Base-by-base conservation (phyloP, 2,888 invertebrate species). In the Fissipunctia ypsillon region DNA sequence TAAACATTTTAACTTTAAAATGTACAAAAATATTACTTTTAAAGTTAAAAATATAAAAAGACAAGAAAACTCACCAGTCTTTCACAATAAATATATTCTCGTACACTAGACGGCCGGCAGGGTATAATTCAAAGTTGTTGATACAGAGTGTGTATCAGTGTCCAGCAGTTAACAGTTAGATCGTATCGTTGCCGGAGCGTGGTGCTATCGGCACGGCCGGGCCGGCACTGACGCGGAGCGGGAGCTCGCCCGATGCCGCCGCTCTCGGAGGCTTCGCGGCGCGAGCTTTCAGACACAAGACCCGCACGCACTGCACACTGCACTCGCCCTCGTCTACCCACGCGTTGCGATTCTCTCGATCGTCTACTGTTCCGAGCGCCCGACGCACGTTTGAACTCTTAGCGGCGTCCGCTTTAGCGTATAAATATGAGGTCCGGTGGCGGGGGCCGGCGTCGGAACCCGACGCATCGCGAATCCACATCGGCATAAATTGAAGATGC, bases 301-400 rank as follows among this genome's bases (percentile, higher is more conserved):
- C 91, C 94, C 93, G 93, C 93, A 95, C 95, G 95, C 95, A 95
- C 95, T 95, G 96, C 96, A 96, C 96, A 96, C 95, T 96, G 96
- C 96, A 96, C 95, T 95, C 95, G 95, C 94, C 95, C 93, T 93
- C 92, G 93, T 93, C 93, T 94, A 94, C 93, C 94, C 94, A 94
- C 95, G 93, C 94, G 94, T 92, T 94, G 94, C 94, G 95, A 94
- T 94, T 94, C 94, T 94, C 94, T 94, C 92, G 94, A 94, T 91
- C 96, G 96, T 95, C 95, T 95, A 95, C 95, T 95, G 95, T 95
- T 92, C 92, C 90, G 95, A 94, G 92, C 96, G 96, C 94, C 94
- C 94, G 94, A 92, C 95, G 93, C 93, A 94, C 96, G 95, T 96
- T 96, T 96, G 96, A 96, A 96, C 96, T 96, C 95, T 94, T 95